These are phyloP conservation scores for Nasonovia ribisnigri DNA, from an alignment of 2,888 invertebrate genomes.

Conservation along the genomic window DNA sequence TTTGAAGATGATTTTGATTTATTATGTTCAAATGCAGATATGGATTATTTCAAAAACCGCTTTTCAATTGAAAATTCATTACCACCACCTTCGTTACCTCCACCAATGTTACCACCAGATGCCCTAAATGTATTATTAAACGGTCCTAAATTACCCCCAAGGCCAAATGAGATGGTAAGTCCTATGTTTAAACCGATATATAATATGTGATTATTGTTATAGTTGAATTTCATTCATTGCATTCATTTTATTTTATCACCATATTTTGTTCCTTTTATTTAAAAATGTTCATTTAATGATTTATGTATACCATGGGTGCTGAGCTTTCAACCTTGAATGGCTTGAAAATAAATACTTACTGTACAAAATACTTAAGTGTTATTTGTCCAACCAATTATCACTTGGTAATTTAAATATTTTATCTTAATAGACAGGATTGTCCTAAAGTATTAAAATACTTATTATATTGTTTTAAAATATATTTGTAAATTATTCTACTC, in stretches of 20 bases:
- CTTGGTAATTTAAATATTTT: neutral
- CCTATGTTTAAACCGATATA: neutral
- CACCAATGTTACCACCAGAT: constrained; percentile 79
- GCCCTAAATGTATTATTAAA: constrained; percentile 69
- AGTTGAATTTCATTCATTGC: neutral
- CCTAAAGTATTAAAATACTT: neutral
- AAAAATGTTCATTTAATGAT: neutral
- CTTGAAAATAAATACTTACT: neutral
- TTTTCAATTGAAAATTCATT: constrained; percentile 70
- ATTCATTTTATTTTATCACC: neutral
- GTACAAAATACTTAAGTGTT: neutral
- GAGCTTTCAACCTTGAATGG: neutral
- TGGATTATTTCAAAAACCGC: constrained; percentile 64
- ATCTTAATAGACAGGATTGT: neutral
- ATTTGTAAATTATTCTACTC: neutral
- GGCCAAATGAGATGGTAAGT: constrained; percentile 66
- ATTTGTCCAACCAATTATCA: neutral
- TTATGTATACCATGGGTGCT: neutral
- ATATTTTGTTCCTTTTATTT: neutral
- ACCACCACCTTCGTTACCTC: constrained; percentile 85
- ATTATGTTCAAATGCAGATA: constrained; percentile 68
- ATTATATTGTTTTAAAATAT: neutral
- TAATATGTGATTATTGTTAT: neutral
- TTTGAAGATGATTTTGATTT: constrained; percentile 88
- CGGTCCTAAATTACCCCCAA: constrained; percentile 68